phyloP scores from a whole-genome alignment of 2,888 invertebrate species.

The Fragum fragum region DNA sequence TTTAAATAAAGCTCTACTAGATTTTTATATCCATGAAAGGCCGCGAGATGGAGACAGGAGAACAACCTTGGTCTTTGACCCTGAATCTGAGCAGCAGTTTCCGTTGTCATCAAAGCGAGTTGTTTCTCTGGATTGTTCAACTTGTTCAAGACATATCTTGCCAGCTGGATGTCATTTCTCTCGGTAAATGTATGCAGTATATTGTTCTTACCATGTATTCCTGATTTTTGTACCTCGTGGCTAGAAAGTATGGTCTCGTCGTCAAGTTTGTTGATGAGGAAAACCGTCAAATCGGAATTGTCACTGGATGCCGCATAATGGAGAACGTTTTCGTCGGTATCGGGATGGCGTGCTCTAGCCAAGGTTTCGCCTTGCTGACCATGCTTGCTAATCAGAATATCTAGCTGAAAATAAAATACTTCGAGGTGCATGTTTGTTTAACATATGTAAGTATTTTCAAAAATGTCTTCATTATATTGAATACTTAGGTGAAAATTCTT shows the following conservation, averaged over 20 bases:
- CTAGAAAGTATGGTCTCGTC: conserved; percentile 57
- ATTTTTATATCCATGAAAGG: conserved; percentile 73
- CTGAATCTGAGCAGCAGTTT: conserved; percentile 78
- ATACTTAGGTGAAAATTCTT: no score
- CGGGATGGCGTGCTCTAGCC: conserved; percentile 46
- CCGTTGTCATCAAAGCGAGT: conserved; percentile 65
- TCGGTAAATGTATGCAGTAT: conserved; percentile 81
- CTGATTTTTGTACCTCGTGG: conserved; percentile 67
- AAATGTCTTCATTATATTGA: no score
- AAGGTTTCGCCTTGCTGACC: neutral
- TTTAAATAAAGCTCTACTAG: conserved; percentile 69
- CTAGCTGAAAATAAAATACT: conserved; percentile 8
- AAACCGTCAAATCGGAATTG: conserved; percentile 56
- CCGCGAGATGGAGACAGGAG: conserved; percentile 80
- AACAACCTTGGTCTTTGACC: conserved; percentile 84
- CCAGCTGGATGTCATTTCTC: conserved; percentile 73
- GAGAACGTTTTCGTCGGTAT: conserved; percentile 72
- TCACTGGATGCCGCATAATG: conserved; percentile 73
- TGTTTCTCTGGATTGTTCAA: conserved; percentile 40
- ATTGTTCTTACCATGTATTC: conserved; percentile 76
- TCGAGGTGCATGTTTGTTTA: no score
- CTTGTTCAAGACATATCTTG: conserved; percentile 60
- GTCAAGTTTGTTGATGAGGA: conserved; percentile 59
- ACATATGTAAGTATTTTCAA: no score
- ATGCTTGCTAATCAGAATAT: neutral